Evolutionary conservation across 2,888 invertebrate species (phyloP).

Genomic region (Drosophila atroscutellata): DNA sequence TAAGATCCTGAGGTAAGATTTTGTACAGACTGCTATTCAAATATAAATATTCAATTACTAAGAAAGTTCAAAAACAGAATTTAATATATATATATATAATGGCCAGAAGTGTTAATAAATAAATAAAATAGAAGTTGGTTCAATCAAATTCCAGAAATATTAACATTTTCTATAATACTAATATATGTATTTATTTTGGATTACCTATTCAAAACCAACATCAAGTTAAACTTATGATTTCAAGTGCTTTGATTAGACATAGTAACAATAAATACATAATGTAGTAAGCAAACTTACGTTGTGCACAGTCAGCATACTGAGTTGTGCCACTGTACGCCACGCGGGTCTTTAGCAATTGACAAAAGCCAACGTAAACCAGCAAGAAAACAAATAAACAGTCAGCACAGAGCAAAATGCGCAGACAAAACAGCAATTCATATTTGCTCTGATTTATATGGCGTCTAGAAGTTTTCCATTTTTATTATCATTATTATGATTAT

Average conservation of each 20-base stretch:
- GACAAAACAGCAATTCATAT: conserved; percentile 79
- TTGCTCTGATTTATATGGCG: conserved; percentile 81
- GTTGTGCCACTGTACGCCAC: conserved; percentile 39
- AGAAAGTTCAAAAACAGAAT: neutral
- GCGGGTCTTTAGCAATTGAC: conserved; percentile 67
- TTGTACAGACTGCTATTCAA: neutral
- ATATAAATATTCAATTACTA: neutral
- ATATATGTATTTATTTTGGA: neutral
- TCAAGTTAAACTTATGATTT: neutral
- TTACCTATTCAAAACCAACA: neutral
- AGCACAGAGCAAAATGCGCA: conserved; percentile 47
- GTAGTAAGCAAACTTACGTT: neutral
- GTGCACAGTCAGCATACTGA: neutral
- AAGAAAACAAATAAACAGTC: conserved; percentile 68
- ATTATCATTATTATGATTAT: conserved; percentile 80
- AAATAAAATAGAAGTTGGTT: neutral
- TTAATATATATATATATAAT: neutral
- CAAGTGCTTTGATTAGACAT: neutral
- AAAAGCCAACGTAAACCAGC: conserved; percentile 67
- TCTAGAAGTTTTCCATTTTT: conserved; percentile 81
- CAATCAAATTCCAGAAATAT: neutral
- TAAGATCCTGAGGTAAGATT: neutral
- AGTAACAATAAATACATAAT: neutral
- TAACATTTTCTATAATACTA: neutral
- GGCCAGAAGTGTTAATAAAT: neutral